Evolutionary conservation across 2,888 invertebrate species (phyloP).

Genomic region (Coelinius sp.): DNA sequence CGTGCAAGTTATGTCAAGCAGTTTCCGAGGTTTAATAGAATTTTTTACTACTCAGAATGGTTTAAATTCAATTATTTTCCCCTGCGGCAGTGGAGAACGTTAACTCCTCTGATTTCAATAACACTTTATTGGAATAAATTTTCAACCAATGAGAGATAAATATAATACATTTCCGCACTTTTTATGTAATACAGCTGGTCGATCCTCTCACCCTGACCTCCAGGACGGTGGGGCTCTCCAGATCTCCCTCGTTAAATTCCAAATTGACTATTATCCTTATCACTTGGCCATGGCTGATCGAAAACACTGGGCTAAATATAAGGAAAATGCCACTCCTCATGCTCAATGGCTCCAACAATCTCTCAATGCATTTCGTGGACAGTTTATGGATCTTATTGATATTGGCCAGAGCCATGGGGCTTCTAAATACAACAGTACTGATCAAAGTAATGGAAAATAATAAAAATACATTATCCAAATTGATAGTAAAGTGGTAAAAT

Average conservation of each 20-base stretch:
- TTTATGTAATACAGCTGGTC: slow-evolving; percentile 76
- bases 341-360: slow-evolving; percentile 91
- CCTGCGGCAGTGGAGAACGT: too few species aligned
- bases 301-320: slow-evolving; percentile 88
- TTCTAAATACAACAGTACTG: background rate
- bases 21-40: too few species aligned
- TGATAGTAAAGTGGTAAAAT: background rate
- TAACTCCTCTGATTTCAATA: too few species aligned
- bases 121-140: too few species aligned
- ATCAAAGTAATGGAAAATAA: background rate
- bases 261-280: slow-evolving; percentile 96
- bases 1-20: too few species aligned
- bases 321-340: slow-evolving; percentile 85
- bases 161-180: background rate
- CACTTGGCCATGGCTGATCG: slow-evolving; percentile 92
- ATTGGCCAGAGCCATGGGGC: slow-evolving; percentile 72
- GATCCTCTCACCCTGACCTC: slow-evolving; percentile 87
- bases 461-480: background rate
- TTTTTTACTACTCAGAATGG: too few species aligned
- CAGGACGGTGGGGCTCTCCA: slow-evolving; percentile 94
- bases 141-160: too few species aligned
- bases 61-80: too few species aligned
- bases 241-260: slow-evolving; percentile 88
- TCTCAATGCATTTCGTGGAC: slow-evolving; percentile 83
- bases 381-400: slow-evolving; percentile 83